phyloP scores from a whole-genome alignment of 2,797 vertebrate genomes.

The Halcyon badia region DNA sequence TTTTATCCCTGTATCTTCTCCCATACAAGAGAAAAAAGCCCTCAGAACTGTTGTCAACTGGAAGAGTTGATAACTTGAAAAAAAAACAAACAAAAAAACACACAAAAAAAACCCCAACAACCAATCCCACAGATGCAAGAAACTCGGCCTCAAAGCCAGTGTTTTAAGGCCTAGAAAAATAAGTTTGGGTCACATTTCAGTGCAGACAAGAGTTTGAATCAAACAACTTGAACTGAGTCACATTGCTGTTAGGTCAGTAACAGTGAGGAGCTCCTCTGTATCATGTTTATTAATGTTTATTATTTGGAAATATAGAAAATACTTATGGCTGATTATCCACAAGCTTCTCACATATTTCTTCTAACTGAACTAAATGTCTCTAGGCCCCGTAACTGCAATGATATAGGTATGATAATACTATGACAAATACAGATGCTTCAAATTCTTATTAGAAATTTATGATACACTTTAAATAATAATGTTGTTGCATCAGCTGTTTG shows the following conservation, averaged over 20 bases:
- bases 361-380: not conserved
- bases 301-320: not conserved
- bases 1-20: not conserved
- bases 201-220: not conserved
- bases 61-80: not conserved
- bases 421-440: not conserved
- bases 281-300: not conserved
- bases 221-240: not conserved
- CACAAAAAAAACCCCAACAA: no score
- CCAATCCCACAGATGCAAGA: not conserved
- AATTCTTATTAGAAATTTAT: not conserved
- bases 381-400: not conserved
- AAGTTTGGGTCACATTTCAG: not conserved
- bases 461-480: not conserved
- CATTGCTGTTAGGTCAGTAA: no score
- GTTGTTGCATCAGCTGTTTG: not conserved
- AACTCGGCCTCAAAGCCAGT: not conserved
- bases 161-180: not conserved
- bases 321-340: not conserved
- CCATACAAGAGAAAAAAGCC: not conserved
- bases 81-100: not conserved
- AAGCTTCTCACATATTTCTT: not conserved
- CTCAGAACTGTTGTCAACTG: not conserved
- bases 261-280: not conserved
- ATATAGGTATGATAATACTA: not conserved